Conservation (phyloP, 1,140 invertebrate species). For the Meloidogyne exigua region DNA sequence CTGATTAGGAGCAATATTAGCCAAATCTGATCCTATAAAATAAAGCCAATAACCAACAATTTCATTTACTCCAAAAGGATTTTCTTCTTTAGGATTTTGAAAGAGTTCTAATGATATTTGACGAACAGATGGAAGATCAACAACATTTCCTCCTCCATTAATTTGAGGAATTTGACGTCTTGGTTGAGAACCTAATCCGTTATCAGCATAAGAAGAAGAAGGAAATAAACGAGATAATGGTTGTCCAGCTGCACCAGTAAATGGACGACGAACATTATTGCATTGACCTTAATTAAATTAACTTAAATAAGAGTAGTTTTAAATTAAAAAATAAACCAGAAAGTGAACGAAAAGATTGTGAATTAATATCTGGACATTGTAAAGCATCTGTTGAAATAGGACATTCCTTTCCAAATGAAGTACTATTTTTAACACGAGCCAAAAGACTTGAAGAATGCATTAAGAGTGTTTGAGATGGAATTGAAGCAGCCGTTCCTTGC, state of each 20-base stretch:
- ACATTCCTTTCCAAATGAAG: slow-evolving; percentile 25
- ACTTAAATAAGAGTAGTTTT: too few species aligned
- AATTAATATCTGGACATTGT: slow-evolving; percentile 29
- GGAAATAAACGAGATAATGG: slow-evolving; percentile 2
- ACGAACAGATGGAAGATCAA: slow-evolving; percentile 43
- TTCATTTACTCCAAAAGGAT: slow-evolving; percentile 37
- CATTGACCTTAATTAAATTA: not conserved
- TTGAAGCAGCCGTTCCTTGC: slow-evolving; percentile 19
- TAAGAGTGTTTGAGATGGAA: slow-evolving; percentile 14
- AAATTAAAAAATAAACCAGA: slow-evolving; percentile 29
- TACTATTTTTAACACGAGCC: slow-evolving; percentile 26
- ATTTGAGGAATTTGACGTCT: not conserved
- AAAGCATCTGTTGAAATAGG: slow-evolving; percentile 4
- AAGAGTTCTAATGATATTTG: slow-evolving; percentile 47
- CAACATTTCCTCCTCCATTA: not conserved
- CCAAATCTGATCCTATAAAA: slow-evolving; percentile 46
- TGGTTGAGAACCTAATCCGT: not conserved
- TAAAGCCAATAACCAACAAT: slow-evolving; percentile 50
- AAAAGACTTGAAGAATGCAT: not conserved
- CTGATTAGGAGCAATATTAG: slow-evolving; percentile 47
- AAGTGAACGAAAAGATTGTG: slow-evolving; percentile 34
- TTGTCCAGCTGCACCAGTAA: slow-evolving; percentile 1
- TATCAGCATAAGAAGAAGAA: not conserved
- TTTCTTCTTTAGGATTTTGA: slow-evolving; percentile 32
- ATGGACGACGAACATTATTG: slow-evolving; percentile 7